These are phyloP conservation scores for Leptodactylus fuscus DNA, from an alignment of 2,113 vertebrate genomes.

Conservation along the genomic window DNA sequence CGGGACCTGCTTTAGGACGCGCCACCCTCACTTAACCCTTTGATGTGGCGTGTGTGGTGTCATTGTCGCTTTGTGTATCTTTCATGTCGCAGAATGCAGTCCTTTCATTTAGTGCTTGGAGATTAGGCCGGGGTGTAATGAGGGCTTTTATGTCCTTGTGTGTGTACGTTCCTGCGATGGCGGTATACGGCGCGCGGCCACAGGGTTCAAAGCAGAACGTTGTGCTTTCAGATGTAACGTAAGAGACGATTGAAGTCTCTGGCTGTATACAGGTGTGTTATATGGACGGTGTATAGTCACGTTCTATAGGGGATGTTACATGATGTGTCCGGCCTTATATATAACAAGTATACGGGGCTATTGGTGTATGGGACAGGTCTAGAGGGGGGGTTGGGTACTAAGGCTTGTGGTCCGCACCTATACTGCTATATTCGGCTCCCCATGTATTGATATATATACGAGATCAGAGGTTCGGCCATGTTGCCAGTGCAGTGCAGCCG, in stretches of 20 bases:
- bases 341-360: too few species aligned
- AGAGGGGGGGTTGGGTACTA: too few species aligned
- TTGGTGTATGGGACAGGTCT: too few species aligned
- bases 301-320: too few species aligned
- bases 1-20: not conserved
- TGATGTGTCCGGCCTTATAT: too few species aligned
- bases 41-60: slow-evolving; percentile 36
- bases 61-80: slow-evolving; percentile 7
- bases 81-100: slow-evolving; percentile 24
- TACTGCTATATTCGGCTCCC: too few species aligned
- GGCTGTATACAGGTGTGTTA: too few species aligned
- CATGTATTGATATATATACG: too few species aligned
- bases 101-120: slow-evolving; percentile 35
- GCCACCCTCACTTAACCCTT: not conserved
- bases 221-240: not conserved
- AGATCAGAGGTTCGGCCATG: too few species aligned
- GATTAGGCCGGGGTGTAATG: not conserved
- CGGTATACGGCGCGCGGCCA: not conserved
- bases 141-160: not conserved
- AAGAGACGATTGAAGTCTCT: not conserved
- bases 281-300: too few species aligned
- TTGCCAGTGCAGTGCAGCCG: too few species aligned
- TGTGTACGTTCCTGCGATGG: not conserved
- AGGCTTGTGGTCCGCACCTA: too few species aligned
- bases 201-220: not conserved